Evolutionary conservation across 2,797 vertebrate genomes (phyloP), one percentile per base, ranked within the genome.

Genomic region (Malacoctenus gilli): DNA sequence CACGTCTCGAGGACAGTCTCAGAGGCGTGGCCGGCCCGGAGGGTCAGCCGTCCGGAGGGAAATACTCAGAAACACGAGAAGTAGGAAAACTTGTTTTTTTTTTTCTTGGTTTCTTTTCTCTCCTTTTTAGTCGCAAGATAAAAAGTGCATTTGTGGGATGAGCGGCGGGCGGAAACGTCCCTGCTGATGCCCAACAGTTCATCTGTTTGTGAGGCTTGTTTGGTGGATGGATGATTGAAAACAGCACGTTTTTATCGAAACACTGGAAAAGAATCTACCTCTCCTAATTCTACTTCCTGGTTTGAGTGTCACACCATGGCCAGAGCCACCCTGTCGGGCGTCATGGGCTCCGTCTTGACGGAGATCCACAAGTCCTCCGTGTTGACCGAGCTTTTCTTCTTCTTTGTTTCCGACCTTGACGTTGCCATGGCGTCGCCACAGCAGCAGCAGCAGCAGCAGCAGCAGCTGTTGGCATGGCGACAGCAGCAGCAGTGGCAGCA

Each of bases 291-390:
- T n/a, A n/a, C 25, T 28, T 9, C 1, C 25, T 28, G 25, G 2
- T 28, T 9, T 6, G 25, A 16, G 31, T 23, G 19, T 42, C 83
- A 92, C 32, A 85, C 78, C 80, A 77, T 68, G 1, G 81, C 78
- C 48, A 90, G 70, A 8, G 83, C 79, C 6, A 94, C 88, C 72
- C 93, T 92, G 68, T 98, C 95, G 32, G 94, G 85, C 43, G 92
- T 91, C 60, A 94, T 88, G 1, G 95, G 90, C 60, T 93, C 94
- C 1, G 92, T 83, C 79, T 96, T 95, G 15, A 95, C 93, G 0
- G 97, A 95, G 70, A 99, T 99, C 97, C 97, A 99, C 56, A 99
- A 89, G 79, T 99, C 96, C 2, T 96, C 94, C 0, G 90, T 86
- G 13, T 89, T 90, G 42, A 88, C 82, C 22, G 80, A 60, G 13